phyloP scores from a whole-genome alignment of 2,113 vertebrate species.

The Cinclus mexicanus region DNA sequence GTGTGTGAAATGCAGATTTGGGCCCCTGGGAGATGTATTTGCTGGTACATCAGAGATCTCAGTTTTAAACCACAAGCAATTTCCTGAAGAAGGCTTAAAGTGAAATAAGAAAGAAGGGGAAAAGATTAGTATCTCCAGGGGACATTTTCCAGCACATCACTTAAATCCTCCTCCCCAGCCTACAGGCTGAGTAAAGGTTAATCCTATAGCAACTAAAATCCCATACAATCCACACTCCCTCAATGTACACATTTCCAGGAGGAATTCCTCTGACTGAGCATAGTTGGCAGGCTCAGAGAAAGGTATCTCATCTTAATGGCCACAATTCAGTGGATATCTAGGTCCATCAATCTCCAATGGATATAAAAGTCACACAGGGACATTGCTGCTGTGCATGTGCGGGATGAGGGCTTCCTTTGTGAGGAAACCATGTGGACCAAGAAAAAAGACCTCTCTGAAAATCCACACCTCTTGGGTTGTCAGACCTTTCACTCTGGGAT shows the following conservation, averaged over 20 bases:
- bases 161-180: background rate
- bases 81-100: constrained; percentile 38
- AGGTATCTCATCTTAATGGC: background rate
- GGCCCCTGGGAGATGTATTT: background rate
- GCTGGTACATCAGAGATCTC: background rate
- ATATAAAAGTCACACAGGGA: background rate
- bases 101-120: background rate
- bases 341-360: background rate
- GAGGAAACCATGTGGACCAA: background rate
- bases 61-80: constrained; percentile 14
- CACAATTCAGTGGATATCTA: background rate
- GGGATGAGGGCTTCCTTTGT: background rate
- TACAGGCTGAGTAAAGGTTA: constrained; percentile 31
- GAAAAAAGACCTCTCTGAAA: background rate
- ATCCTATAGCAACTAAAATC: constrained; percentile 23
- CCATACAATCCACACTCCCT: background rate
- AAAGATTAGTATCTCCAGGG: constrained; percentile 23
- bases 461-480: background rate
- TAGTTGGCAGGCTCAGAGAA: background rate
- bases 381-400: background rate
- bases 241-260: constrained; percentile 20
- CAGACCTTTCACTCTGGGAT: background rate
- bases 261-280: constrained; percentile 13
- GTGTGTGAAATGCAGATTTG: background rate
- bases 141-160: constrained; percentile 29